Evolutionary conservation across 2,888 invertebrate genomes (phyloP).

Genomic region (Mactromeris polynyma): DNA sequence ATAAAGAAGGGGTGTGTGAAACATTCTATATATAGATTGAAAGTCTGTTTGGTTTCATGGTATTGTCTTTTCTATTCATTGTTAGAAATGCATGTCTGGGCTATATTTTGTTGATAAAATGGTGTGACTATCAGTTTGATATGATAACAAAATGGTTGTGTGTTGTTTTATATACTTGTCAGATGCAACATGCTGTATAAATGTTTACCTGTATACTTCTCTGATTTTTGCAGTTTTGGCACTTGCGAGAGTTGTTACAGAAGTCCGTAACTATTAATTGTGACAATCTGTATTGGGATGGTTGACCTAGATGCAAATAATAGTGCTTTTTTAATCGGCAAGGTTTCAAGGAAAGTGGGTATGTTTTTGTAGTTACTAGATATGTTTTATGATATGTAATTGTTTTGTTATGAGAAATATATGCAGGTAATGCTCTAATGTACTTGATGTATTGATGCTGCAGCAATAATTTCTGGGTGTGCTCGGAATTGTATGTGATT

Average conservation of each 20-base stretch:
- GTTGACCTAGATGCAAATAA: conserved; percentile 27
- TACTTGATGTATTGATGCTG: background rate
- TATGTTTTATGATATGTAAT: background rate
- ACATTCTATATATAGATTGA: no score
- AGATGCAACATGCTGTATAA: conserved; percentile 9
- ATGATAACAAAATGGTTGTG: background rate
- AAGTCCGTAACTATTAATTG: conserved; percentile 25
- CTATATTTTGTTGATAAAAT: background rate
- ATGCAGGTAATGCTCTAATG: background rate
- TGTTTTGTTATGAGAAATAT: background rate
- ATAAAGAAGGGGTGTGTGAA: no score
- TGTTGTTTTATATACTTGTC: conserved; percentile 30
- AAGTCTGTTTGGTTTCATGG: no score
- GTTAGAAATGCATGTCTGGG: background rate
- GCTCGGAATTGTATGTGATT: background rate
- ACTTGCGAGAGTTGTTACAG: conserved; percentile 2
- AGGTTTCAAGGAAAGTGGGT: conserved; percentile 27
- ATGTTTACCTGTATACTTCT: background rate
- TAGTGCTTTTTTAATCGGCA: conserved; percentile 1
- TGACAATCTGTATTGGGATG: conserved; percentile 30
- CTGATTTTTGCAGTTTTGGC: conserved; percentile 39
- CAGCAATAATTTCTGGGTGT: conserved; percentile 10
- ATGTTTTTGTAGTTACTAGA: conserved; percentile 21
- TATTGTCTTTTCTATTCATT: background rate
- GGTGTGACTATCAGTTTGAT: background rate